A percentile compares a stretch with the other conserved stretches of the same genome.
phyloP scores from a whole-genome alignment of 2,888 invertebrate genomes.

The Drosophila macrothrix region DNA sequence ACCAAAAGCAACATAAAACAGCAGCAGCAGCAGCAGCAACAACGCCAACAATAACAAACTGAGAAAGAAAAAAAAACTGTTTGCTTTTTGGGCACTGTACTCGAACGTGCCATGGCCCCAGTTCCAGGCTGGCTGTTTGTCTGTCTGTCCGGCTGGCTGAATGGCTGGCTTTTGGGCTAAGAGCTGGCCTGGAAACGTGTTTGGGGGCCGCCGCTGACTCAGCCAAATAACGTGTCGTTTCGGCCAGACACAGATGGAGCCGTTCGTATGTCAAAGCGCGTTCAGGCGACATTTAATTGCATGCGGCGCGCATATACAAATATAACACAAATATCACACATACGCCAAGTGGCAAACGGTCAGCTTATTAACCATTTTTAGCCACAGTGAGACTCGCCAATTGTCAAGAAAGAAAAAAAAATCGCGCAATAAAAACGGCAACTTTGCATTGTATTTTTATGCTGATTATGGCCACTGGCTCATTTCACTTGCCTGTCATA shows the following conservation, averaged over 20 bases:
- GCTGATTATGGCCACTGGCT: constrained; percentile 26
- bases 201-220: constrained; percentile 64
- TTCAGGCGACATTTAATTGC: constrained; percentile 60
- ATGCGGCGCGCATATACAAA: constrained; percentile 24
- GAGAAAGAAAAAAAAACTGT: constrained; percentile 3
- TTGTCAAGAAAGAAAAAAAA: constrained; percentile 8
- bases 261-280: constrained; percentile 33
- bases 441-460: constrained; percentile 30
- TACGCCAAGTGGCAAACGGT: constrained; percentile 54
- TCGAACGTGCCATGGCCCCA: constrained; percentile 58
- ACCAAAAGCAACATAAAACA: constrained; percentile 30
- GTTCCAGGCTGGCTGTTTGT: constrained; percentile 34
- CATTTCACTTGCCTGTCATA: constrained; percentile 36
- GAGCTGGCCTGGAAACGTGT: constrained; percentile 71
- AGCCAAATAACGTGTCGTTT: constrained; percentile 37
- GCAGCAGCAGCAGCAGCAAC: constrained; percentile 1
- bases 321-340: constrained; percentile 59
- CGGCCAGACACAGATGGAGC: constrained; percentile 20
- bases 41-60: constrained; percentile 13
- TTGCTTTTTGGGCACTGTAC: constrained; percentile 28
- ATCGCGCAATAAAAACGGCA: background rate
- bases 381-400: no score
- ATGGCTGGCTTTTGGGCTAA: constrained; percentile 35
- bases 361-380: constrained; percentile 52
- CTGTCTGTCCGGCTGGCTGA: background rate